These are phyloP conservation scores for Umimayanthus kanabou DNA, from an alignment of 92 coral and sea anemone genomes.

Conservation along the genomic window DNA sequence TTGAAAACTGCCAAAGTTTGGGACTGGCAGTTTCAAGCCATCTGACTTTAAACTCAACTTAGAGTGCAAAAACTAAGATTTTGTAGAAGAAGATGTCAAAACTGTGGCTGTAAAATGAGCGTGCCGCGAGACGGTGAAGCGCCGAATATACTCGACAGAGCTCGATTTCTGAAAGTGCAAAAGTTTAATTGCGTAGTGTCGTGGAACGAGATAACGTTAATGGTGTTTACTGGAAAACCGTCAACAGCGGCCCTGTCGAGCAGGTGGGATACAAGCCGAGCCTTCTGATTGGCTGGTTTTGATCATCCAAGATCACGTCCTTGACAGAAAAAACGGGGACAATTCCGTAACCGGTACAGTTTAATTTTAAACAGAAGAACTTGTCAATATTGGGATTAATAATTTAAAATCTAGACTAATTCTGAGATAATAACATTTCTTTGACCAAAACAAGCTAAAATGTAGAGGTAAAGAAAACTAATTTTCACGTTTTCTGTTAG, in stretches of 20 bases:
- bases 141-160: neutral
- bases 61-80: neutral
- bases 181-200: slow-evolving; percentile 3
- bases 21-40: neutral
- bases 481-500: neutral
- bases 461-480: neutral
- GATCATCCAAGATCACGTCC: slow-evolving; percentile 41
- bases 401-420: neutral
- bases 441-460: neutral
- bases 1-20: neutral
- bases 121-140: neutral
- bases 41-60: neutral
- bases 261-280: slow-evolving; percentile 18
- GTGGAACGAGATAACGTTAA: slow-evolving; percentile 30
- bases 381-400: slow-evolving; percentile 2
- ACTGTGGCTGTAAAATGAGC: neutral
- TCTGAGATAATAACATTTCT: neutral
- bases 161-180: neutral
- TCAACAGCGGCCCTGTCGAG: neutral
- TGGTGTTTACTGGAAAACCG: neutral
- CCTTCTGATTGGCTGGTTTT: neutral
- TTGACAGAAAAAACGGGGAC: slow-evolving; percentile 29
- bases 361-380: neutral
- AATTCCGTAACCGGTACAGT: slow-evolving; percentile 21
- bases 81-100: neutral